Percentiles rank a stretch among this genome's conserved stretches.
phyloP scores from a whole-genome alignment of 2,113 vertebrate genomes.

The Taxidea taxus region DNA sequence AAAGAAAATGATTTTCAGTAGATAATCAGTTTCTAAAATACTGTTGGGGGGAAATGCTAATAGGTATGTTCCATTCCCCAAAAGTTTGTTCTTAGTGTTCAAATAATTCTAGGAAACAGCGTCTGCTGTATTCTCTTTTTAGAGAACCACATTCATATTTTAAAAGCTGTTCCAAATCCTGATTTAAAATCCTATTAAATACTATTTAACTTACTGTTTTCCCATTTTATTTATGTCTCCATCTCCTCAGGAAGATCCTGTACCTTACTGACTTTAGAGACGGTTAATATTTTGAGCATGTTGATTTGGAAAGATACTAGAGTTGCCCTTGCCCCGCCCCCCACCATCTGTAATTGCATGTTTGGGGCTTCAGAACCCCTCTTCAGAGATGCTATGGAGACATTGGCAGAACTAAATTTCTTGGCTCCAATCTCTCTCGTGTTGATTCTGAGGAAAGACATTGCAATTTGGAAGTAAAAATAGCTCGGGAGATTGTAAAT shows the following conservation, averaged over 20 bases:
- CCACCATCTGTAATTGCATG: neutral
- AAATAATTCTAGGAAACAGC: neutral
- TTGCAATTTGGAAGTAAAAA: slow-evolving; percentile 62
- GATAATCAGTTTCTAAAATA: neutral
- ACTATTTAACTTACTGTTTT: neutral
- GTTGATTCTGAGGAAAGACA: slow-evolving; percentile 39
- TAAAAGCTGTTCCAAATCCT: neutral
- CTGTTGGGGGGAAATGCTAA: neutral
- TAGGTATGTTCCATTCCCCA: neutral
- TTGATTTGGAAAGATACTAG: neutral
- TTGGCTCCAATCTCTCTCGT: neutral
- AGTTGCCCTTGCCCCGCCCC: too few species aligned
- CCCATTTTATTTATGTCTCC: neutral
- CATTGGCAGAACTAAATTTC: neutral
- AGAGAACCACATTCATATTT: neutral
- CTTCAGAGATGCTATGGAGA: neutral
- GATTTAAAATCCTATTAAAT: neutral
- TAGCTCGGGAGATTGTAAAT: slow-evolving; percentile 59
- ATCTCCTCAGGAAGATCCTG: neutral
- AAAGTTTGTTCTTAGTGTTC: neutral
- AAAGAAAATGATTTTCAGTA: neutral
- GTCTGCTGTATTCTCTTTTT: neutral
- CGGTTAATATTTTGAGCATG: neutral
- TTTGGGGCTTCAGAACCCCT: neutral
- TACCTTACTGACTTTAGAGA: neutral